Evolutionary conservation across 2,888 invertebrate genomes (phyloP), one percentile per base, ranked within the genome.

Genomic region (Esperia sulphurella): DNA sequence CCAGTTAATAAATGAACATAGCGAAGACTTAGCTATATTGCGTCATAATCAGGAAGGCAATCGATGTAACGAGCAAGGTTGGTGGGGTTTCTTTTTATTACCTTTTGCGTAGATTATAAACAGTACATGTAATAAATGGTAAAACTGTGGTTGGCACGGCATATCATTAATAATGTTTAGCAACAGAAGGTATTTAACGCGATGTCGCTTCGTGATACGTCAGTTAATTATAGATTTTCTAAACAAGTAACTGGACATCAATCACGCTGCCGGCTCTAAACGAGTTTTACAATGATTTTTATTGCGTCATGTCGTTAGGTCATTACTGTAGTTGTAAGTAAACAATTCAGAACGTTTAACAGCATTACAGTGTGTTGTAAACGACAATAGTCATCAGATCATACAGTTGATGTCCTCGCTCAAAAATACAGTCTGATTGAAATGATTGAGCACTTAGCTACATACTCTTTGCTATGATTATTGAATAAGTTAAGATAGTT

Each of bases 241-340:
- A 41, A 13, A 29, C 41, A 29, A n/a, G 41, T 41, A 41, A 14
- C 9, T 41, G 40, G n/a, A 7, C 41, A 12, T 41, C 41, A 41
- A 41, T 41, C 41, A 41, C 28, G 38, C 42, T 37, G 42, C 43
- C 31, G 14, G 10, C 39, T 13, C 39, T n/a, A 46, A 46, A 50
- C 50, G 7, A 40, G 41, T 14, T 43, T 44, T 33, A 46, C 14
- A 41, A 49, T 44, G n/a, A 35, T 43, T 53, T 54, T 46, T 50
- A 51, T 60, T 54, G 45, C 53, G 48, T 52, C 56, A 59, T 46
- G 8, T 30, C 46, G 48, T 61, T 55, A 53, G 48, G 55, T 54
- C 53, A 58, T 51, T 49, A 29, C 31, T 39, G 28, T 33, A 13
- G 38, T 45, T 31, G 39, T 38, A 29, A 42, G 49, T 42, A 45